Evolutionary conservation across 2,888 invertebrate genomes (phyloP).

Genomic region (Halictus quadricinctus): DNA sequence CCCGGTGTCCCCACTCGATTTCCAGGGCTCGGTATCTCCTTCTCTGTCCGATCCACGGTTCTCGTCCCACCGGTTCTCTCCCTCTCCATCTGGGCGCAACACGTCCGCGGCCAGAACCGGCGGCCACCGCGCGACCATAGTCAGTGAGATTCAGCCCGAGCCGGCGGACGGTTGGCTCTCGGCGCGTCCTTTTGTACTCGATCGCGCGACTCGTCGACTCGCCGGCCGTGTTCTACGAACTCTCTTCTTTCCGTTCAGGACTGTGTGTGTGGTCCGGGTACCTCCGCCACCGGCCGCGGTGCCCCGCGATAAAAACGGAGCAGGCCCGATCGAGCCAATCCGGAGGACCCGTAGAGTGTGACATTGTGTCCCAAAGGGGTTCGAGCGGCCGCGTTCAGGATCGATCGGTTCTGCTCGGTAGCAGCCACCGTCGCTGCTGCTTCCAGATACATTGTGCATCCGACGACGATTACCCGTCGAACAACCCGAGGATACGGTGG

Average conservation of each 20-base stretch:
- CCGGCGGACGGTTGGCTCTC: conserved; percentile 71
- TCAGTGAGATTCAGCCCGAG: conserved; percentile 77
- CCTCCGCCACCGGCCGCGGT: conserved; percentile 24
- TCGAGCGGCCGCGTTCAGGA: neutral
- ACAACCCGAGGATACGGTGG: neutral
- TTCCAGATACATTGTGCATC: neutral
- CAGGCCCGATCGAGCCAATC: conserved; percentile 27
- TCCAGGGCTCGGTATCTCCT: conserved; percentile 22
- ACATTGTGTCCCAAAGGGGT: neutral
- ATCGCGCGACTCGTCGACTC: conserved; percentile 30
- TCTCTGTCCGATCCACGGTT: conserved; percentile 20
- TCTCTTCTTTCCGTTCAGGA: conserved; percentile 52
- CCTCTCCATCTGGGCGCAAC: conserved; percentile 25
- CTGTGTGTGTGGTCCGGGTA: conserved; percentile 74
- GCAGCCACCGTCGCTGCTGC: too few relatives aligned
- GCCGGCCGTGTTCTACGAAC: conserved; percentile 43
- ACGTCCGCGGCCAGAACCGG: conserved; percentile 58
- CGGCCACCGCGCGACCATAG: conserved; percentile 64
- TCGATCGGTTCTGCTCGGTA: conserved; percentile 2
- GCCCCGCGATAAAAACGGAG: conserved; percentile 36
- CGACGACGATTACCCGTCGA: neutral
- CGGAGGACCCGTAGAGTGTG: neutral
- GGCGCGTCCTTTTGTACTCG: conserved; percentile 40
- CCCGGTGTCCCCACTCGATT: conserved; percentile 54
- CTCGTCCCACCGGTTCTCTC: conserved; percentile 34